Percentiles rank a stretch among this genome's conserved stretches.
phyloP scores from a whole-genome alignment of 2,797 vertebrate genomes.

The Rhinogobio ventralis region DNA sequence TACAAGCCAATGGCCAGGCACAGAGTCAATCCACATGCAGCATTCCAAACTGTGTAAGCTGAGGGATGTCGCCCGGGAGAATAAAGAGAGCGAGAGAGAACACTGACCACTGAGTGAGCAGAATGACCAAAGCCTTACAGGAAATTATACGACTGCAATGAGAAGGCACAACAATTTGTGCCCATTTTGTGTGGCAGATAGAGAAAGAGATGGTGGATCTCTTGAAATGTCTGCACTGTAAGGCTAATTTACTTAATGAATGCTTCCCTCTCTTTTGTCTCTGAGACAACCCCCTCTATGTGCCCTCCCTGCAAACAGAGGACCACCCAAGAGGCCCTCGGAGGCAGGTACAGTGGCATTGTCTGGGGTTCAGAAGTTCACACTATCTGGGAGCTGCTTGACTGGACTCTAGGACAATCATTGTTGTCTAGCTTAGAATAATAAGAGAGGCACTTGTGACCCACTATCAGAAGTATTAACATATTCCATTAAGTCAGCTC shows the following conservation, averaged over 20 bases:
- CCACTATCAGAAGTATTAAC: constrained; percentile 48
- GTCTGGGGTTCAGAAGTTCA: constrained; percentile 73
- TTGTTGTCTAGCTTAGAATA: constrained; percentile 46
- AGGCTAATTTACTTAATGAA: constrained; percentile 72
- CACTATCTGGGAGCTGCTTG: constrained; percentile 56
- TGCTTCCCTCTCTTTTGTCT: constrained; percentile 64
- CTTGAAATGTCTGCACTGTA: constrained; percentile 62
- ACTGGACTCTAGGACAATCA: constrained; percentile 36
- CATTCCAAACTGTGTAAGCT: constrained; percentile 47
- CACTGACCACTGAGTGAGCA: constrained; percentile 30
- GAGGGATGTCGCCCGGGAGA: constrained; percentile 39
- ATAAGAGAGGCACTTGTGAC: constrained; percentile 48
- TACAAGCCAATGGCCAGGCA: constrained; percentile 66
- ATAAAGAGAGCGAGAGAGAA: constrained; percentile 32
- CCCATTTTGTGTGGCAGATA: constrained; percentile 34
- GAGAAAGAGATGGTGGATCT: constrained; percentile 49
- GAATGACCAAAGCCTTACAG: constrained; percentile 42
- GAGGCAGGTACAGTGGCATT: constrained; percentile 65
- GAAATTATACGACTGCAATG: constrained; percentile 55
- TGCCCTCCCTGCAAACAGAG: constrained; percentile 34
- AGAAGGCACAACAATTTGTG: constrained; percentile 40
- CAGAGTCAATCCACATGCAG: constrained; percentile 53
- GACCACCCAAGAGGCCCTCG: constrained; percentile 71
- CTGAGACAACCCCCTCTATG: constrained; percentile 41
- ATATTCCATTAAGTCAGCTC: constrained; percentile 53